phyloP scores from a whole-genome alignment of 2,113 vertebrate genomes.

The Eonycteris spelaea region DNA sequence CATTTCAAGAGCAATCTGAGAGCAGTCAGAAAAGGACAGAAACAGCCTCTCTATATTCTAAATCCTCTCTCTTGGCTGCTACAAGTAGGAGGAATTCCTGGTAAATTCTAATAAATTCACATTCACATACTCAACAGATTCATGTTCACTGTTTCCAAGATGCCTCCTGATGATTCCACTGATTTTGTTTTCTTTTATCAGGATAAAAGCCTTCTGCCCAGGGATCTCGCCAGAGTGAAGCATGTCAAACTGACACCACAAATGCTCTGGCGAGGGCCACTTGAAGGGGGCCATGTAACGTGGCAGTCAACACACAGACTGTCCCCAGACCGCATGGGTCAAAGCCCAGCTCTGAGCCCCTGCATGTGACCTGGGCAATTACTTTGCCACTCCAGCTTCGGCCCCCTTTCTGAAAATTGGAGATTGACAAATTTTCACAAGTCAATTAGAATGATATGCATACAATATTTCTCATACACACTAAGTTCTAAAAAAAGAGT shows the following conservation, averaged over 20 bases:
- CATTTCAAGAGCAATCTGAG: neutral
- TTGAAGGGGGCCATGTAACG: fast-evolving
- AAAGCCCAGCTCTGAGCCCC: neutral
- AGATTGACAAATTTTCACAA: neutral
- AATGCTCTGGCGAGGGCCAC: neutral
- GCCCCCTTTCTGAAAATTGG: neutral
- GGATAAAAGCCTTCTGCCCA: neutral
- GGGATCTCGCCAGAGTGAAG: neutral
- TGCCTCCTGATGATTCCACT: neutral
- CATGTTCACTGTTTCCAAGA: neutral
- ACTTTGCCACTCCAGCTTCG: neutral
- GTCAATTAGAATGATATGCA: neutral
- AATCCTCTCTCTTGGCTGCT: neutral
- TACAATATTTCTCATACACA: neutral
- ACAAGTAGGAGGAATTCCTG: neutral
- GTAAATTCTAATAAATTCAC: neutral
- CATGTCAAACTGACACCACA: neutral
- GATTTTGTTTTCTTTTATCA: neutral
- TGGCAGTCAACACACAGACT: fast-evolving
- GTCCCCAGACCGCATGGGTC: fast-evolving
- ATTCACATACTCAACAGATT: neutral
- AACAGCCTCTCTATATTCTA: neutral
- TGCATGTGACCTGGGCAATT: neutral
- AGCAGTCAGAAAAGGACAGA: neutral
- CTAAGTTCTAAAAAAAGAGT: neutral